Conservation (phyloP, 2,797 vertebrate genomes). For the Gambelia wislizenii region DNA sequence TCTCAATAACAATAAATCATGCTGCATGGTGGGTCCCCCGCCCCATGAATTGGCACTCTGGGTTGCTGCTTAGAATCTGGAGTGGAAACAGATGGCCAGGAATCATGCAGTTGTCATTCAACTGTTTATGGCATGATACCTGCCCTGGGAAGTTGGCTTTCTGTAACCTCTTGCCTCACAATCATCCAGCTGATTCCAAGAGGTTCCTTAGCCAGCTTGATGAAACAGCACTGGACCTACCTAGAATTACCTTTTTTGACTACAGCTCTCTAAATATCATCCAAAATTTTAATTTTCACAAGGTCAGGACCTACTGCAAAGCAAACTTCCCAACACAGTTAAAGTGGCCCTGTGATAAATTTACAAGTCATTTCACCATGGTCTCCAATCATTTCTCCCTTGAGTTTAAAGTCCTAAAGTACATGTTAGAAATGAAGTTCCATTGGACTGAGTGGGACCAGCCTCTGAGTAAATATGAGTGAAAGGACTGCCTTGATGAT, state of each 20-base stretch:
- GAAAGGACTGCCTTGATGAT: background rate
- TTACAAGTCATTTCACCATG: background rate
- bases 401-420: background rate
- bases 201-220: background rate
- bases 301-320: too few species aligned
- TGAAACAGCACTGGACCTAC: background rate
- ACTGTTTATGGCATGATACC: background rate
- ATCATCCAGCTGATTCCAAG: background rate
- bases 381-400: background rate
- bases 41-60: background rate
- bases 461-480: background rate
- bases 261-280: too few species aligned
- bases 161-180: background rate
- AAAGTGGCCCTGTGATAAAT: background rate
- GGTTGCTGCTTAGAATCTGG: background rate
- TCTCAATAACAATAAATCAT: constrained; percentile 4
- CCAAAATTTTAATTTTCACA: too few species aligned
- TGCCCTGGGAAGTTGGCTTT: background rate
- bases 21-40: background rate
- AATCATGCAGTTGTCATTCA: background rate
- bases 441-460: background rate
- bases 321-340: background rate
- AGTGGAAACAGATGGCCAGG: background rate
- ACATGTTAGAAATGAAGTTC: background rate
- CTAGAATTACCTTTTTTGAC: too few species aligned